Evolutionary conservation across 2,113 vertebrate genomes (phyloP), one percentile per base, ranked within the genome.

Genomic region (Dasypus novemcinctus): DNA sequence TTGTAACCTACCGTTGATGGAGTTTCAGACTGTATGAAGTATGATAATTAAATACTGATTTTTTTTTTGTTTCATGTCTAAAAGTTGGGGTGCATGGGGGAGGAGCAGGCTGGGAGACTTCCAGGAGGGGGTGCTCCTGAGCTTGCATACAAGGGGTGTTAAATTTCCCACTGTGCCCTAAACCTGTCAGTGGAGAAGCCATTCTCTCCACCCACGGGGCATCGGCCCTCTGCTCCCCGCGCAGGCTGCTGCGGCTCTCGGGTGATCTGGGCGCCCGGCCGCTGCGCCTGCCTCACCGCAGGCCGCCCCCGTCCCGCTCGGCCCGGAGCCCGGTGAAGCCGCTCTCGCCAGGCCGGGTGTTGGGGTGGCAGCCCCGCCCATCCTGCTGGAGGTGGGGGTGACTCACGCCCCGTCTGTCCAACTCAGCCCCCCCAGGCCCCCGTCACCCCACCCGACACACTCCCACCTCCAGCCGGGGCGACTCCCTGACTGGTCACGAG

Each of bases 221-320:
- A 52, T 11, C 33, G 23, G 25, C 54, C 18, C 54, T 57, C 54
- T 54, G 49, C 49, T 54, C 52, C 4, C 54, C 2, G 15, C 54
- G 17, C 31, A 33, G 6, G 5, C n/a, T n/a, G n/a, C n/a, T n/a
- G n/a, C n/a, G 29, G 2, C 36, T 29, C 18, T 4, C 23, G 3
- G 7, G 12, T 21, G 12, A 20, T 57, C 68, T n/a, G n/a, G n/a
- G n/a, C n/a, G n/a, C 17, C 52, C 46, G 17, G 13, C 38, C 59
- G 41, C 36, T 49, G 31, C 8, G 52, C 36, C 17, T 15, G 13
- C 38, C 23, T 59, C 36, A 33, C n/a, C 2, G 33, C 83, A 21
- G n/a, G n/a, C 21, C 33, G 38, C 46, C 3, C 9, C 0, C 4
- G 66, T 38, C 23, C 29, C 2, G 3, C 29, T 54, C 54, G 5